phyloP scores from a whole-genome alignment of 2,113 vertebrate species.

The Tinamus guttatus region DNA sequence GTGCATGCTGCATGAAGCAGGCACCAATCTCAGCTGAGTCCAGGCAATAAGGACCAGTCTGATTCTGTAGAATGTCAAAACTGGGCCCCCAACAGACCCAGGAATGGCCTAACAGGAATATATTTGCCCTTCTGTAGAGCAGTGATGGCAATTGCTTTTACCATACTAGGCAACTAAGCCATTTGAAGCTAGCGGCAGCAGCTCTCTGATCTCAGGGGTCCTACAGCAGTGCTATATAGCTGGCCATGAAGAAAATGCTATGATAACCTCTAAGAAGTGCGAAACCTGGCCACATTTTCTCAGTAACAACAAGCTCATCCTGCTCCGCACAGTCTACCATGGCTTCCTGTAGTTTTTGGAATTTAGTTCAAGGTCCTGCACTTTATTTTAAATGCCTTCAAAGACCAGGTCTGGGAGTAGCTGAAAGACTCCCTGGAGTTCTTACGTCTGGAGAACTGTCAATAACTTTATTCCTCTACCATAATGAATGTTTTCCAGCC shows the following conservation, averaged over 20 bases:
- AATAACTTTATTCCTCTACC: not conserved
- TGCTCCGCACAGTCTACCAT: not conserved
- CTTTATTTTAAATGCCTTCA: not conserved
- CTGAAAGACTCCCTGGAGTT: not conserved
- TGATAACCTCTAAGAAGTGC: not conserved
- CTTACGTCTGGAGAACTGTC: not conserved
- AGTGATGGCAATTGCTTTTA: not conserved
- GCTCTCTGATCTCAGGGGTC: not conserved
- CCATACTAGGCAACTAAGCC: not conserved
- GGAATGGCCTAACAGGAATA: not conserved
- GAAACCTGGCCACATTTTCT: not conserved
- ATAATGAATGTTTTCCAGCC: not conserved
- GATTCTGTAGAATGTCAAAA: not conserved
- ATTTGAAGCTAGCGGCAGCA: not conserved
- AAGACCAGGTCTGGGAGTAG: not conserved
- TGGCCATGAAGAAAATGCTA: not conserved
- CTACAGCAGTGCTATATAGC: not conserved
- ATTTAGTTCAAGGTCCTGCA: not conserved
- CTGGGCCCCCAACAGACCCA: not conserved
- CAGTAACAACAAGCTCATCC: not conserved
- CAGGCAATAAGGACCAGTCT: not conserved
- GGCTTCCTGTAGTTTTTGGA: not conserved
- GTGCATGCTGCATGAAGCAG: not conserved
- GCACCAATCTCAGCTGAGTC: rapidly evolving
- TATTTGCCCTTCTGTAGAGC: not conserved